phyloP scores from a whole-genome alignment of 2,797 vertebrate species.

The Numenius phaeopus region DNA sequence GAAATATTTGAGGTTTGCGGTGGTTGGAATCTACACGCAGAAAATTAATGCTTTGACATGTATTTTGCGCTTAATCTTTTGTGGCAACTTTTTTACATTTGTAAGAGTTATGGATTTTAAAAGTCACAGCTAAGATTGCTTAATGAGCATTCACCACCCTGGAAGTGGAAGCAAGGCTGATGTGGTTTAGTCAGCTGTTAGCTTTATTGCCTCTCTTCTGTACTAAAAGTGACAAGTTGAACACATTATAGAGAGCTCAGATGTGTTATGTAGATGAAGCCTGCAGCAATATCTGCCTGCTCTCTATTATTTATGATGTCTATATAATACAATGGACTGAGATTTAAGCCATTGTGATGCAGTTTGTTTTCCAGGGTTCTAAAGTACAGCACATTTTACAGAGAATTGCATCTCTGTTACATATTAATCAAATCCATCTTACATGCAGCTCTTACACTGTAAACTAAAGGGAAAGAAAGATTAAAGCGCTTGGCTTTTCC shows the following conservation, averaged over 20 bases:
- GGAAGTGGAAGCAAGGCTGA: conserved; percentile 81
- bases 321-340: conserved; percentile 89
- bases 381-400: conserved; percentile 87
- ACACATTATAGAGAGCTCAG: conserved; percentile 87
- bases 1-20: conserved; percentile 67
- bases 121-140: conserved; percentile 86
- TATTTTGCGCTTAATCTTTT: conserved; percentile 82
- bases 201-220: conserved; percentile 86
- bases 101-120: conserved; percentile 86
- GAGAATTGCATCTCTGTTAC: conserved; percentile 87
- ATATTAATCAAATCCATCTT: conserved; percentile 87
- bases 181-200: conserved; percentile 86
- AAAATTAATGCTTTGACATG: conserved; percentile 82
- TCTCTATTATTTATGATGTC: conserved; percentile 89
- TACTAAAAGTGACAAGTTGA: conserved; percentile 89
- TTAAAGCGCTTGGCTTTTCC: conserved; percentile 87
- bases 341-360: conserved; percentile 88
- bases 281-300: conserved; percentile 87
- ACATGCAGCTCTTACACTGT: conserved; percentile 84
- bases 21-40: conserved; percentile 36
- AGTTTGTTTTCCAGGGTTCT: conserved; percentile 86
- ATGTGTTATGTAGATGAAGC: conserved; percentile 90
- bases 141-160: conserved; percentile 84
- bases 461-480: conserved; percentile 87
- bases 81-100: conserved; percentile 87